Evolutionary conservation across 2,888 invertebrate genomes (phyloP), one percentile per base, ranked within the genome.

Genomic region (Drosophila atroscutellata): DNA sequence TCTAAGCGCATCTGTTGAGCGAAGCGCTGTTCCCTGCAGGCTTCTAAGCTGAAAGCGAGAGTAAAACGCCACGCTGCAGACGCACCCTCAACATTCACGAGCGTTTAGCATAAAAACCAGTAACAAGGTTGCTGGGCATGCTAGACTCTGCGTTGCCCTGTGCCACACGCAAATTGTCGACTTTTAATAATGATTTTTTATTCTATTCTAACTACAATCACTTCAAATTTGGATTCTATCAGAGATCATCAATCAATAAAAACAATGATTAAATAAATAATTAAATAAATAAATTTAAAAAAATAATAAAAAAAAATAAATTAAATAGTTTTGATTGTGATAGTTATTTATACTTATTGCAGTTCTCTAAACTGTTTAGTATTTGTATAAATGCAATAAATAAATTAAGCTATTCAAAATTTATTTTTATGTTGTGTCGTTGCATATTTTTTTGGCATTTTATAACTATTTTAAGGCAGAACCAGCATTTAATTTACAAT

Each of bases 1-100:
- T 85, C 81, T 80, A 86, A 83, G 68, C 83, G 78, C 90, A 87
- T 87, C 87, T 89, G 85, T 86, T 77, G 70, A 74, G 75, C 72
- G 54, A 71, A 72, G 72, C 73, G 49, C 61, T 54, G 45, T 57
- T 42, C 60, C 69, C 67, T 56, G 50, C 67, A 76, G 66, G 47
- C 60, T 61, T 81, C 77, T 79, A 74, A 81, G 75, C 70, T 77
- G 88, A 91, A 90, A 90, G 50, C 72, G 83, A 89, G 81, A 87
- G 84, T 83, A 71, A 62, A 73, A 73, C 72, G 55, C 8, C 8
- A 59, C 37, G 62, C 65, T 75, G 72, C 73, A 71, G 68, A 81
- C 64, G 68, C 80, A 77, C 83, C 74, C 86, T 76, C 68, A 76
- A 59, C 55, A 73, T 55, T 50, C 47, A 63, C 59, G 54, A 26